phyloP scores from a whole-genome alignment of 2,888 invertebrate genomes.

The Rhingia campestris region DNA sequence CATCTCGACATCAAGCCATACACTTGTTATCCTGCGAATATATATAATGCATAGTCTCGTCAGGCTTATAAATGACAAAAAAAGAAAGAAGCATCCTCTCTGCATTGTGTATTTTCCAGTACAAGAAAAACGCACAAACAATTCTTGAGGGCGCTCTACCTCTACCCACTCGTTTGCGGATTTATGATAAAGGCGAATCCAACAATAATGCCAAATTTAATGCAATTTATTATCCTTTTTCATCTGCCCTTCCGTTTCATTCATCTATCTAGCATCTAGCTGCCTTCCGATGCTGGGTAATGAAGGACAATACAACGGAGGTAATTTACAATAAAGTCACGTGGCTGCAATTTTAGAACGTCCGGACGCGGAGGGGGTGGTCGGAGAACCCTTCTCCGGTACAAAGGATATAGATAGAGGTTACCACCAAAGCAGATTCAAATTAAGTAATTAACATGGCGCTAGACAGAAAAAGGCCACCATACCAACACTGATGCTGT shows the following conservation, averaged over 20 bases:
- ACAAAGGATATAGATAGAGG: slow-evolving; percentile 50
- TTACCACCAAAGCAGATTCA: slow-evolving; percentile 76
- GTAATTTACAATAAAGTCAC: slow-evolving; percentile 81
- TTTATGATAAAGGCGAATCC: slow-evolving; percentile 64
- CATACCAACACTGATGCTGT: slow-evolving; percentile 66
- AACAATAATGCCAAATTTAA: slow-evolving; percentile 80
- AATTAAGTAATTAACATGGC: slow-evolving; percentile 81
- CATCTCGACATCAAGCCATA: slow-evolving; percentile 3
- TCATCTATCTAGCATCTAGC: slow-evolving; percentile 40
- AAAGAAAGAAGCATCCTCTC: slow-evolving; percentile 16
- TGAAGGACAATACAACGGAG: slow-evolving; percentile 74
- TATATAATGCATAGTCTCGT: slow-evolving; percentile 44
- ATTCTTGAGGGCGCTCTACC: slow-evolving; percentile 5
- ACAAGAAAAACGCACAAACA: slow-evolving; percentile 12
- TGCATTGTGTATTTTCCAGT: neutral
- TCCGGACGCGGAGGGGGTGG: slow-evolving; percentile 72
- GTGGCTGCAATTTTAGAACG: slow-evolving; percentile 82
- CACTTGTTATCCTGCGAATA: slow-evolving; percentile 19
- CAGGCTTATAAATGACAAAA: neutral
- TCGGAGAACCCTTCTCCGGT: slow-evolving; percentile 17
- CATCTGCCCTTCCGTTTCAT: slow-evolving; percentile 75
- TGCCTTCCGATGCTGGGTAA: slow-evolving; percentile 58
- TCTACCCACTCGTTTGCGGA: slow-evolving; percentile 37
- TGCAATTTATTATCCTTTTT: slow-evolving; percentile 81
- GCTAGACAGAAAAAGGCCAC: slow-evolving; percentile 66